Conservation (phyloP, 2,888 invertebrate species). For the Lithophane socia region DNA sequence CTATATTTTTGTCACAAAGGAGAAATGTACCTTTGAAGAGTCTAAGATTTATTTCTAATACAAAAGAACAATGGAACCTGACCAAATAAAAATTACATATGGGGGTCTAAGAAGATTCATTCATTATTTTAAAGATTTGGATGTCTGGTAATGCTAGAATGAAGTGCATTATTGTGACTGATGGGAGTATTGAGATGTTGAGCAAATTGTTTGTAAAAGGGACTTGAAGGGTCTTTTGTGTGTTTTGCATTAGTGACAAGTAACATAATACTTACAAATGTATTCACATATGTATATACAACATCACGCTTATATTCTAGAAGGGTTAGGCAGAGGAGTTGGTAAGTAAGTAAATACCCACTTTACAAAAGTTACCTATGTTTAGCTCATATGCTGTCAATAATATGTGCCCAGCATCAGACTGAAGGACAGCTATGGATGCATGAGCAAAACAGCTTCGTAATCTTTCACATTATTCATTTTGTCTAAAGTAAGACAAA, state of each 20-base stretch:
- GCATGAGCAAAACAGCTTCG: not conserved
- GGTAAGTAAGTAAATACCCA: not conserved
- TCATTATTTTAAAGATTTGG: not conserved
- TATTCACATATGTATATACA: not conserved
- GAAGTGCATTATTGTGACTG: not conserved
- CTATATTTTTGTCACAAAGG: not conserved
- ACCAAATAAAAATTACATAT: not conserved
- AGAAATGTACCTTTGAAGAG: not conserved
- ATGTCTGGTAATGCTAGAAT: not conserved
- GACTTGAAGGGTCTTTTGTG: not conserved
- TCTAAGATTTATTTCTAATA: not conserved
- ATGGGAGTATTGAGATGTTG: not conserved
- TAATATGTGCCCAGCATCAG: not conserved
- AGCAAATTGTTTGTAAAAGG: not conserved
- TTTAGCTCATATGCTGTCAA: not conserved
- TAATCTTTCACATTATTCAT: not conserved
- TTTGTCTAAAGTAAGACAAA: not conserved
- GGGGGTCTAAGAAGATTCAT: not conserved
- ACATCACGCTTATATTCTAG: not conserved
- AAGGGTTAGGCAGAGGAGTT: not conserved
- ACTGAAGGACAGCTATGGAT: not conserved
- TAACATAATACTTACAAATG: not conserved
- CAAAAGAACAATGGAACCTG: not conserved
- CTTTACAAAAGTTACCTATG: not conserved
- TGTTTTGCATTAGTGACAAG: not conserved